A percentile compares a stretch with the other conserved stretches of the same genome.
Conservation (phyloP, 2,888 invertebrate species). For the Drosophila subsilvestris region DNA sequence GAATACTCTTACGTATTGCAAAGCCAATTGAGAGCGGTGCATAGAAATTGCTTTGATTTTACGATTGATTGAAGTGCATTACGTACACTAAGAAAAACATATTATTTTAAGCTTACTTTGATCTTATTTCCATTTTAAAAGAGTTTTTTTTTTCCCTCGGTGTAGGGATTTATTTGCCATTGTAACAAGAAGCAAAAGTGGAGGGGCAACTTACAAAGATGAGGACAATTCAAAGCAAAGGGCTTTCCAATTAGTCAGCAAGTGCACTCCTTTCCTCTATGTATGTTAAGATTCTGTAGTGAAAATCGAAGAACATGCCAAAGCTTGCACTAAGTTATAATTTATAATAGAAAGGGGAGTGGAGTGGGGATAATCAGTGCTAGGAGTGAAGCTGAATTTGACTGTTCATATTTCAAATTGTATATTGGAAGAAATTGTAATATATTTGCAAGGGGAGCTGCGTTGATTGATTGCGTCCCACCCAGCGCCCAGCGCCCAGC, state of each 20-base stretch:
- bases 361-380: neutral
- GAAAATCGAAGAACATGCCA: neutral
- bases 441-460: slow-evolving; percentile 9
- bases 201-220: neutral
- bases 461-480: slow-evolving; percentile 28
- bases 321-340: too few relatives aligned
- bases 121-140: too few relatives aligned
- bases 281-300: neutral
- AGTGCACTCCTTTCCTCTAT: neutral
- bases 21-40: slow-evolving; percentile 32
- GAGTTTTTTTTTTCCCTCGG: neutral
- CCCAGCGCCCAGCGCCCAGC: neutral
- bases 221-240: neutral
- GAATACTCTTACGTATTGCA: slow-evolving; percentile 27
- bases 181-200: neutral
- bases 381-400: neutral
- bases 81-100: neutral
- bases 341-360: too few relatives aligned
- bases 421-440: neutral
- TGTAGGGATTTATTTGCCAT: slow-evolving; percentile 3
- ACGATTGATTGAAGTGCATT: slow-evolving; percentile 37
- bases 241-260: slow-evolving; percentile 6
- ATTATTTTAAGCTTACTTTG: too few relatives aligned
- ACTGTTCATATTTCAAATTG: neutral
- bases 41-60: slow-evolving; percentile 46